Percentiles rank a stretch among this genome's conserved stretches.
Conservation (phyloP, 2,888 invertebrate genomes). For the Luffia ferchaultella region DNA sequence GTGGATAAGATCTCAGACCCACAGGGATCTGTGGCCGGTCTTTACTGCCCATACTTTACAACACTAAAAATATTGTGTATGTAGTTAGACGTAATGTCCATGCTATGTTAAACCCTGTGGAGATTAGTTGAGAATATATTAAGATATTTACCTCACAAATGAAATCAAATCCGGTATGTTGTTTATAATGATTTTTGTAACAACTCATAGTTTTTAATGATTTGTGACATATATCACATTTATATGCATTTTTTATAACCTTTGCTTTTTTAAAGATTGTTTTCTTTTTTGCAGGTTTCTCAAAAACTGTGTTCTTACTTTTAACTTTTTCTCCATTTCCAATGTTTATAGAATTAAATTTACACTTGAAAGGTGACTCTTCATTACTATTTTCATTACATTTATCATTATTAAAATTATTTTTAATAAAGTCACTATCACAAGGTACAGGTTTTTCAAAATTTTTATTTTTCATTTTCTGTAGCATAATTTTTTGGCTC, state of each 20-base stretch:
- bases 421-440: neutral
- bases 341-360: no score
- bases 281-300: neutral
- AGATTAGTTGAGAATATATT: no score
- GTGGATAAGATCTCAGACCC: no score
- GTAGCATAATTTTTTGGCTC: neutral
- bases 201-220: neutral
- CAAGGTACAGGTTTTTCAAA: no score
- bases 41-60: no score
- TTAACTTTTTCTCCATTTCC: neutral
- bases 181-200: neutral
- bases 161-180: neutral
- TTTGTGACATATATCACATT: neutral
- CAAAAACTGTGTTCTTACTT: neutral
- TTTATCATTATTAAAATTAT: neutral
- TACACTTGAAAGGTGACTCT: neutral
- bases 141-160: neutral
- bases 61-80: no score
- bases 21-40: no score
- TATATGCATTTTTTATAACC: neutral
- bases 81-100: no score
- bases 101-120: no score
- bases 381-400: neutral
- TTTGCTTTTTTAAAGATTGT: neutral
- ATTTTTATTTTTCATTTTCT: neutral